These are phyloP conservation scores for Alentia gelatinosa DNA, from an alignment of 2,888 invertebrate species.

Conservation along the genomic window DNA sequence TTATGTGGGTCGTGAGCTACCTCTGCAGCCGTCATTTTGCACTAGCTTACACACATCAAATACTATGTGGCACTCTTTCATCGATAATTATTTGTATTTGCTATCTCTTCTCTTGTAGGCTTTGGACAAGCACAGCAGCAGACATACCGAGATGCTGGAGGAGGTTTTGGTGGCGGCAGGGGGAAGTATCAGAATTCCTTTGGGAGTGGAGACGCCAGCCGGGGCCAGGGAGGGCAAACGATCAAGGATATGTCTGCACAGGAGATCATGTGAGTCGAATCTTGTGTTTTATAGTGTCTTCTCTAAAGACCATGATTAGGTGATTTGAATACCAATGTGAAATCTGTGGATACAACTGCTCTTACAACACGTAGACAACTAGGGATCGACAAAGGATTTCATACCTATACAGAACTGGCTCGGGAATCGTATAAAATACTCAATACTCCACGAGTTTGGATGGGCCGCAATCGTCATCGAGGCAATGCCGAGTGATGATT, in stretches of 20 bases:
- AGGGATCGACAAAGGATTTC: no score
- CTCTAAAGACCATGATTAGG: no score
- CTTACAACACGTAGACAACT: no score
- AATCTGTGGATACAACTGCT: no score
- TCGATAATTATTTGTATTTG: background rate
- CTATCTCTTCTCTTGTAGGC: background rate
- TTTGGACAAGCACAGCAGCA: background rate
- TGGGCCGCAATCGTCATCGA: no score
- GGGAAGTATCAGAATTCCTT: constrained; percentile 26
- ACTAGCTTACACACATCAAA: no score
- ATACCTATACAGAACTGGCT: no score
- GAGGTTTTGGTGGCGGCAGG: background rate
- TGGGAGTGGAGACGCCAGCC: background rate
- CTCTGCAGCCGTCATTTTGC: background rate
- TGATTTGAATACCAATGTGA: no score
- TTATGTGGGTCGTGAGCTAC: background rate
- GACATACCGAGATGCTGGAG: background rate
- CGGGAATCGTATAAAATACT: no score
- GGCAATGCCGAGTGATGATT: no score
- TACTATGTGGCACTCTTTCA: background rate
- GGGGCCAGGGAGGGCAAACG: background rate
- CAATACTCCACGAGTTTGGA: no score
- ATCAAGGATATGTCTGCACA: constrained; percentile 45
- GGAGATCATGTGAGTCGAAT: constrained; percentile 41
- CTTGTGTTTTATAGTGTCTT: no score